Conservation (phyloP, 2,797 vertebrate genomes). For the Diceros bicornis region DNA sequence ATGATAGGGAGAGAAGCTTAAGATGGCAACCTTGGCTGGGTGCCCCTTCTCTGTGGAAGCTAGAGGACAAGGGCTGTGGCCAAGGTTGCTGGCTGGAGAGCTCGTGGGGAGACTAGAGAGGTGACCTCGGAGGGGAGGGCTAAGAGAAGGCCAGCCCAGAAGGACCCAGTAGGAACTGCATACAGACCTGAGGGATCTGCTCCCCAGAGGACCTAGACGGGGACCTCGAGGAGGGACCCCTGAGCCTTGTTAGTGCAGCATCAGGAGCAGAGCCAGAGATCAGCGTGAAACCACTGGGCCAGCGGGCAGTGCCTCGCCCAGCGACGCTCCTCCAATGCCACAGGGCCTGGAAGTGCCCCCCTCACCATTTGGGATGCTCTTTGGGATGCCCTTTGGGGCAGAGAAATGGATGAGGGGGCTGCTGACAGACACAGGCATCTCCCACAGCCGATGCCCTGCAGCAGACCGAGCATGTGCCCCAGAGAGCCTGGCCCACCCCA, state of each 20-base stretch:
- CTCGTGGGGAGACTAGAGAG: not conserved
- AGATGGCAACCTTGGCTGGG: not conserved
- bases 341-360: accelerated
- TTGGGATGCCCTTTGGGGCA: not conserved
- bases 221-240: too few relatives aligned
- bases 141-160: accelerated
- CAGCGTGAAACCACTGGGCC: accelerated
- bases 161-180: not conserved
- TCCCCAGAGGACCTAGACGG: accelerated
- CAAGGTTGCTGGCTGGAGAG: not conserved
- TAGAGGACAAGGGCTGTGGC: accelerated
- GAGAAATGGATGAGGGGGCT: too few relatives aligned
- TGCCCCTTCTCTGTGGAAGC: not conserved
- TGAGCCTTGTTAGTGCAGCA: accelerated
- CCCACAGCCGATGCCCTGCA: accelerated
- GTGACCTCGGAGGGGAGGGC: too few relatives aligned
- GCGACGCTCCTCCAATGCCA: accelerated
- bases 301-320: accelerated
- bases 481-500: not conserved
- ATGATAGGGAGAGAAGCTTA: not conserved
- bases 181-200: not conserved
- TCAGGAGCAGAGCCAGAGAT: not conserved
- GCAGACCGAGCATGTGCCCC: accelerated
- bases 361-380: not conserved
- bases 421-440: not conserved